Evolutionary conservation across 2,797 vertebrate genomes (phyloP).

Genomic region (Enteromius anoplus): DNA sequence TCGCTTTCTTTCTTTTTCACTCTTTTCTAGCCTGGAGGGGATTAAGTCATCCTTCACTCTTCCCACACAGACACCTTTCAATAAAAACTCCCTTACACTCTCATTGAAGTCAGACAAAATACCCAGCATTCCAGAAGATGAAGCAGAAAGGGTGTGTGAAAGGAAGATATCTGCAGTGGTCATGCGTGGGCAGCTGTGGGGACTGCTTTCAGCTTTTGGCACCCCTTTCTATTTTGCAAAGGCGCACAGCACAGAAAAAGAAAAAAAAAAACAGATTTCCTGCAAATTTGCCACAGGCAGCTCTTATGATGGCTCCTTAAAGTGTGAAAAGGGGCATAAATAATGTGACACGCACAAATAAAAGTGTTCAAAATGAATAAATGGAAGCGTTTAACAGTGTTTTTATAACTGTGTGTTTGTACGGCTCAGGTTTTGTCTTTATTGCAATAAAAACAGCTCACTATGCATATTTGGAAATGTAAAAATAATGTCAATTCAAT

Average conservation of each 20-base stretch:
- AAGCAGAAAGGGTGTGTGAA: conserved; percentile 58
- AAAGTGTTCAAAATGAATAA: not conserved
- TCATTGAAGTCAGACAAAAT: conserved; percentile 49
- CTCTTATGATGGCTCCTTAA: conserved; percentile 50
- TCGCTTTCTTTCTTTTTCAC: conserved; percentile 64
- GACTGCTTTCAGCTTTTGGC: conserved; percentile 55
- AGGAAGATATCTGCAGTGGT: conserved; percentile 65
- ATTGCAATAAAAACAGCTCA: not conserved
- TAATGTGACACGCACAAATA: not conserved
- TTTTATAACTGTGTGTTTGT: conserved; percentile 39
- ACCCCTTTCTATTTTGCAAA: conserved; percentile 67
- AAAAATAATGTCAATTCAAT: not conserved
- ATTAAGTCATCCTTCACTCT: conserved; percentile 59
- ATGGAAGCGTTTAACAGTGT: conserved; percentile 2
- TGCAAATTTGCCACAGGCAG: conserved; percentile 24
- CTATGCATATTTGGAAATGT: not conserved
- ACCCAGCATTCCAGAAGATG: conserved; percentile 37
- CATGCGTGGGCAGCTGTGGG: conserved; percentile 63
- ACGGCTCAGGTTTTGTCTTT: conserved; percentile 7
- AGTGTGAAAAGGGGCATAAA: conserved; percentile 39
- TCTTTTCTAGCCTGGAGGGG: conserved; percentile 67
- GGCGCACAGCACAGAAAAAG: conserved; percentile 50
- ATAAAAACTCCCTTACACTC: conserved; percentile 48
- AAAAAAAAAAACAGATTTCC: not conserved
- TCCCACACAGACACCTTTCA: conserved; percentile 49